These are phyloP conservation scores for Philaenus spumarius DNA, from an alignment of 1,140 invertebrate genomes.

Conservation along the genomic window DNA sequence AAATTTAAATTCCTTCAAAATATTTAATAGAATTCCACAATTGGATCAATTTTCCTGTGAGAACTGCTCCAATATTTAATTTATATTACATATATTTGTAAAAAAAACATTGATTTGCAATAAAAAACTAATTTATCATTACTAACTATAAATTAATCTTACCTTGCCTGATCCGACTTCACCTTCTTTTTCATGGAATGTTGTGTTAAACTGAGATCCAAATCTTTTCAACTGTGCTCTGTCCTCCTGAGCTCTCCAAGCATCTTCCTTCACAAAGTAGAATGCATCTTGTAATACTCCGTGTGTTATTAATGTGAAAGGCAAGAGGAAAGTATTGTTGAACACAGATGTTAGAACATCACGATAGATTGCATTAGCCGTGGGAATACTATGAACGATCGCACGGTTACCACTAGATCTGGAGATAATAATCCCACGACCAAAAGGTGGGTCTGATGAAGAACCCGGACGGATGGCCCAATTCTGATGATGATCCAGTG, in stretches of 20 bases:
- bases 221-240: slow-evolving; percentile 78
- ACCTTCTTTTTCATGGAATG: slow-evolving; percentile 79
- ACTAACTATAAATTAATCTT: slow-evolving; percentile 6
- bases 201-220: slow-evolving; percentile 87
- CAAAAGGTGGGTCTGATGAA: slow-evolving; percentile 73
- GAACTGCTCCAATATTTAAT: too few relatives aligned
- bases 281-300: slow-evolving; percentile 86
- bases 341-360: slow-evolving; percentile 92
- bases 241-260: slow-evolving; percentile 80
- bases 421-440: slow-evolving; percentile 84
- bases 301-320: slow-evolving; percentile 83
- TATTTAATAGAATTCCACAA: too few relatives aligned
- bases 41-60: too few relatives aligned
- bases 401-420: slow-evolving; percentile 68
- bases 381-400: slow-evolving; percentile 76
- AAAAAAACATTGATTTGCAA: background rate
- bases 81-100: background rate
- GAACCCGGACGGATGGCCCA: slow-evolving; percentile 24
- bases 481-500: background rate
- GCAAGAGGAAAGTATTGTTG: slow-evolving; percentile 81
- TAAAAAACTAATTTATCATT: slow-evolving; percentile 14
- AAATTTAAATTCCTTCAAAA: too few relatives aligned
- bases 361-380: slow-evolving; percentile 79
- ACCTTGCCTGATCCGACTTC: slow-evolving; percentile 35
- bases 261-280: slow-evolving; percentile 91